Base-by-base conservation (phyloP, 2,113 vertebrate genomes). In the Vanacampus margaritifer region DNA sequence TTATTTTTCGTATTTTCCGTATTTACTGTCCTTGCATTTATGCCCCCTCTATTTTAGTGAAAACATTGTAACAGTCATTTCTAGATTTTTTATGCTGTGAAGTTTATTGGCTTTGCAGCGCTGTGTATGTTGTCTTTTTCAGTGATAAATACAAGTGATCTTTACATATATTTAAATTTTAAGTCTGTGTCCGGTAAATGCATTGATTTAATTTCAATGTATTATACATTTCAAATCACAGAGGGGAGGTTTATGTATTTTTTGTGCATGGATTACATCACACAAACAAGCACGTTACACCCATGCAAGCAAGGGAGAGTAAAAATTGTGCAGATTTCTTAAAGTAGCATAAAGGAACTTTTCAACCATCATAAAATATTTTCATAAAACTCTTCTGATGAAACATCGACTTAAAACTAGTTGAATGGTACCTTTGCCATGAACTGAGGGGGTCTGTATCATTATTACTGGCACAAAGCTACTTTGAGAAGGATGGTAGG, bases 101-200 rank as follows among this genome's bases (percentile, higher is more conserved):
- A 23, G 21, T 28, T 71, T 46, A 67, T 14, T 67, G 56, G n/a
- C 9, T 13, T 39, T 48, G 13, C 14, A 46, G 28, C 16, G 21
- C 13, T 64, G 39, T 65, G 37, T 61, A 16, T 28, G 56, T 74
- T 71, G 23, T 75, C 26, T 54, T 65, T 78, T 79, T 57, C 83
- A 87, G 84, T 75, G 81, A 80, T 6, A 76, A 78, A 57, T 81
- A 58, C 63, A 26, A 21, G 68, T 86, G 83, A 86, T 89, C 83
- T 83, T 59, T 59, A 46, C 17, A 16, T 37, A 50, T 46, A 7
- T 14, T 45, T 62, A 70, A 9, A 73, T 53, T 41, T 6, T 5
- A 54, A 74, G 23, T n/a, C 67, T 0, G 19, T 57, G 46, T 75
- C 43, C 74, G 35, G 43, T 71, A 0, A 64, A 46, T 64, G 13